A percentile compares a stretch with the other conserved stretches of the same genome.
These are phyloP conservation scores for Pararge aegeria DNA, from an alignment of 1,140 invertebrate species.

Conservation along the genomic window DNA sequence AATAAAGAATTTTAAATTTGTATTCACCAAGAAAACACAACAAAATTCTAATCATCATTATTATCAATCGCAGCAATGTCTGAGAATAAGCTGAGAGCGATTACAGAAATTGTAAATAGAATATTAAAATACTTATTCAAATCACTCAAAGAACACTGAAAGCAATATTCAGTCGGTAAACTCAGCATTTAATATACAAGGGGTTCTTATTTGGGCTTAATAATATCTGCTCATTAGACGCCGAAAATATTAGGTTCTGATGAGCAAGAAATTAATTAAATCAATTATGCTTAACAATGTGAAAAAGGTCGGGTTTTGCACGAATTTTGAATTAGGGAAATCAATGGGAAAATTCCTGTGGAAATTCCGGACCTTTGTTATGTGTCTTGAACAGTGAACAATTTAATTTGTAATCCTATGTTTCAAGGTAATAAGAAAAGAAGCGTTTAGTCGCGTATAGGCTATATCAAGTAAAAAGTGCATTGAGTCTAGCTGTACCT, in stretches of 20 bases:
- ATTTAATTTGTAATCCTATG: neutral
- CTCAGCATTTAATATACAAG: constrained; percentile 2
- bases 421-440: neutral
- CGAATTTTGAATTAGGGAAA: neutral
- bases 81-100: too few relatives aligned
- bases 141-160: neutral
- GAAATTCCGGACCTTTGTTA: neutral
- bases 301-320: neutral
- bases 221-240: constrained; percentile 11
- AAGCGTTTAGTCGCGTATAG: too few relatives aligned
- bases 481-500: too few relatives aligned
- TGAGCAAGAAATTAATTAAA: neutral
- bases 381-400: neutral
- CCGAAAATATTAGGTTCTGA: neutral
- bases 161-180: neutral
- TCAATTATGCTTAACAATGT: constrained; percentile 4
- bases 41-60: too few relatives aligned
- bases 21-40: too few relatives aligned
- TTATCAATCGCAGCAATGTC: neutral
- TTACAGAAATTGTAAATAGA: neutral
- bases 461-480: too few relatives aligned
- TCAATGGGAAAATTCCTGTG: neutral
- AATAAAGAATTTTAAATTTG: too few relatives aligned
- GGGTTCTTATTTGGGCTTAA: constrained; percentile 1
- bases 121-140: neutral